Conservation (phyloP, 2,113 vertebrate genomes). For the Rhinogobius similis region DNA sequence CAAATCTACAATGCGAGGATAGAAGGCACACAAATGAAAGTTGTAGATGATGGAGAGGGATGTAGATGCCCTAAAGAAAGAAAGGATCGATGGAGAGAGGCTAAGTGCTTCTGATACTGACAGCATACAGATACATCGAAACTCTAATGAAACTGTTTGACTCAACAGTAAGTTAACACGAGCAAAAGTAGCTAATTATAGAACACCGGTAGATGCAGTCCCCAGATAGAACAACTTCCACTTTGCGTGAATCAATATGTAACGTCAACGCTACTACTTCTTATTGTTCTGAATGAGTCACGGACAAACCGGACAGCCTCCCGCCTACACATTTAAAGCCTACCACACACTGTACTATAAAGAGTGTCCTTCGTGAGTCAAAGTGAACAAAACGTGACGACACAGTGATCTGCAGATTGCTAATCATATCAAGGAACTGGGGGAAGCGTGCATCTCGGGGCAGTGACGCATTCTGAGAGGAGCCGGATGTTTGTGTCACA, state of each 20-base stretch:
- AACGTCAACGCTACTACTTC: conserved; percentile 2
- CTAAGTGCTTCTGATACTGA: no score
- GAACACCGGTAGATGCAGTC: conserved; percentile 17
- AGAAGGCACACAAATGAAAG: no score
- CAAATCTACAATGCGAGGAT: no score
- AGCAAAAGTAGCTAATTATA: conserved; percentile 28
- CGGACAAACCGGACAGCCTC: conserved; percentile 39
- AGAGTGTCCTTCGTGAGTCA: conserved; percentile 35
- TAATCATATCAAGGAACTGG: neutral
- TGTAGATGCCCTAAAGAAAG: no score
- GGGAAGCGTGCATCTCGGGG: conserved; percentile 4
- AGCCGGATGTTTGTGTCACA: neutral
- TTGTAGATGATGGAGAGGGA: no score
- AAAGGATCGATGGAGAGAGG: no score
- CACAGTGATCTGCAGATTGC: neutral
- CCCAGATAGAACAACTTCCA: conserved; percentile 27
- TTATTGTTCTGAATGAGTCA: conserved; percentile 53
- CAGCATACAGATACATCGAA: no score
- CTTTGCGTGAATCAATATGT: conserved; percentile 34
- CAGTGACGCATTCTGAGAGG: conserved; percentile 14
- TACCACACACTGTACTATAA: conserved; percentile 24
- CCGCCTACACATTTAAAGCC: conserved; percentile 27
- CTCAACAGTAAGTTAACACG: neutral
- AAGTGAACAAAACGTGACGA: conserved; percentile 15
- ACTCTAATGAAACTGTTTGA: neutral